phyloP scores from a whole-genome alignment of 2,113 vertebrate genomes.

The Strigops habroptila region DNA sequence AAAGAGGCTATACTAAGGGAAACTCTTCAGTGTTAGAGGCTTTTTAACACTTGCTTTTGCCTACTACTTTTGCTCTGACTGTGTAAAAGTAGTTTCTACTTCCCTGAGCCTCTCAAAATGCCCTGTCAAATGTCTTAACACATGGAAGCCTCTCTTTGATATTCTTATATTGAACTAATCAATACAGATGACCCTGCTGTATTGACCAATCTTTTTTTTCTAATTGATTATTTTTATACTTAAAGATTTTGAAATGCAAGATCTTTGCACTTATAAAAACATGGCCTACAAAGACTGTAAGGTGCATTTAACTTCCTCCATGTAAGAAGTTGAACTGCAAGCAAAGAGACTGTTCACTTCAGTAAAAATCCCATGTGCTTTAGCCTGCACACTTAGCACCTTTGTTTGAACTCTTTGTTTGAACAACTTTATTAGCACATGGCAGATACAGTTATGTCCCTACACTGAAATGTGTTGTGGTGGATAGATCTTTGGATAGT shows the following conservation, averaged over 20 bases:
- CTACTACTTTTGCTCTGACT: background rate
- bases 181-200: background rate
- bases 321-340: background rate
- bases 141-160: background rate
- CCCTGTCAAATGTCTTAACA: background rate
- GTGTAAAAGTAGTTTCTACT: background rate
- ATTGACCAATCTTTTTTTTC: background rate
- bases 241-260: background rate
- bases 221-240: background rate
- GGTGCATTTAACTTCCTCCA: background rate
- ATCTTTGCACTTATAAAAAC: background rate
- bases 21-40: background rate
- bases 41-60: background rate
- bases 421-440: background rate
- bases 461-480: background rate
- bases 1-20: background rate
- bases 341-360: background rate
- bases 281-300: background rate
- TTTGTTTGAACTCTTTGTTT: background rate
- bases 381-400: background rate
- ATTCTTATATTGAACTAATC: background rate
- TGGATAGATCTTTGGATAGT: background rate
- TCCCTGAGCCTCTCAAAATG: background rate
- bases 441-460: background rate
- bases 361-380: background rate